Evolutionary conservation across 35 echinoderm and acorn worm species (phyloP).

Genomic region (Eucidaris tribuloides): DNA sequence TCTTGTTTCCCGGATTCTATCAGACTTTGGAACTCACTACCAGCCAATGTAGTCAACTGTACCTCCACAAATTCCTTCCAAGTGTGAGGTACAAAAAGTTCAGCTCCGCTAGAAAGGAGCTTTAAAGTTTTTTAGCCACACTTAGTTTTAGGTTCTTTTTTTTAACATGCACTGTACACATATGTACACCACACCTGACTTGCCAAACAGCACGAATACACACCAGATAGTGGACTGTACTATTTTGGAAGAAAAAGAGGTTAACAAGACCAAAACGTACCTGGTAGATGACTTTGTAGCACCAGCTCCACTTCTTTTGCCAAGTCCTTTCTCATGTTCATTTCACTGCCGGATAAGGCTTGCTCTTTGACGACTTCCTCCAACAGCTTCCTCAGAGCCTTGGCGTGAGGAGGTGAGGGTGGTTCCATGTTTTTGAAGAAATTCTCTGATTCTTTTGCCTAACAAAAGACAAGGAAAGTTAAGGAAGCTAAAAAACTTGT

Average conservation of each 20-base stretch:
- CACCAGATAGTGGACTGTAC: background rate
- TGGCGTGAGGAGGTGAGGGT: constrained; percentile 24
- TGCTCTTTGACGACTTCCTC: constrained; percentile 28
- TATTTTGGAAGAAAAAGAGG: background rate
- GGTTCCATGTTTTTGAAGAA: constrained; percentile 48
- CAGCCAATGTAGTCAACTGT: too few species aligned
- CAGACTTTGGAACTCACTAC: too few species aligned
- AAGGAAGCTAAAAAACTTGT: too few species aligned
- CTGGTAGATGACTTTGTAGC: constrained; percentile 49
- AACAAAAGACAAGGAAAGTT: background rate
- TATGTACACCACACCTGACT: background rate
- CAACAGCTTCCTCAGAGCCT: constrained; percentile 57
- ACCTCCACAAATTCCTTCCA: too few species aligned
- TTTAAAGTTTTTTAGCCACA: background rate
- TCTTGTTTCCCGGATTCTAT: too few species aligned
- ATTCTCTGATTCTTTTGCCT: constrained; percentile 63
- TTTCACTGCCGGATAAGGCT: constrained; percentile 48
- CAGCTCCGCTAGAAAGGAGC: background rate
- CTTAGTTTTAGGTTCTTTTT: background rate
- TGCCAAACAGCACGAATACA: background rate
- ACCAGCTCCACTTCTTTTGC: constrained; percentile 30
- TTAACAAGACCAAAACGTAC: constrained; percentile 5
- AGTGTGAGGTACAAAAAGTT: background rate
- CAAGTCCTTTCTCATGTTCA: constrained; percentile 44
- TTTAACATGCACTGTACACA: background rate